Percentiles rank a stretch among this genome's conserved stretches.
Evolutionary conservation across 2,888 invertebrate genomes (phyloP).

Genomic region (Caenorhabditis sp.): DNA sequence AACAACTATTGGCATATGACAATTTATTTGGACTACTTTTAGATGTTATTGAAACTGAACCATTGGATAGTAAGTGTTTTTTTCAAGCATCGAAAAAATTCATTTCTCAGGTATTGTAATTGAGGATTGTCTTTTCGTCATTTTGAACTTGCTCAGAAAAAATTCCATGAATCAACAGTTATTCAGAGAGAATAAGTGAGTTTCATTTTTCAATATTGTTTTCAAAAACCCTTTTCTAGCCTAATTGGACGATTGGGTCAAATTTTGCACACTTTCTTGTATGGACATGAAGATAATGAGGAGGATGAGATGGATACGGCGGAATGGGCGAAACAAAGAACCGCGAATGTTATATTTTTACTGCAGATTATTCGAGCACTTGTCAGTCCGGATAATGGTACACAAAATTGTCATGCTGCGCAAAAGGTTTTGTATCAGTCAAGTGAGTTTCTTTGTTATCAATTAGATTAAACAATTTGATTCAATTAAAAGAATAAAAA

Average conservation of each 20-base stretch:
- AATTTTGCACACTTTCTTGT: slow-evolving; percentile 81
- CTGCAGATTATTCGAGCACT: slow-evolving; percentile 77
- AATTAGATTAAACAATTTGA: neutral
- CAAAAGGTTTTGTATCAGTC: slow-evolving; percentile 88
- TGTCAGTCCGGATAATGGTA: slow-evolving; percentile 91
- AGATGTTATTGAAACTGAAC: slow-evolving; percentile 89
- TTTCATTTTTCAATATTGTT: neutral
- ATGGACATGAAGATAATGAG: slow-evolving; percentile 64
- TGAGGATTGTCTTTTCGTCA: slow-evolving; percentile 91
- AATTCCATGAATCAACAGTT: slow-evolving; percentile 98
- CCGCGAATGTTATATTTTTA: slow-evolving; percentile 90
- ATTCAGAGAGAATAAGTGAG: slow-evolving; percentile 81
- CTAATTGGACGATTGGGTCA: slow-evolving; percentile 85
- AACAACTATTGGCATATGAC: slow-evolving; percentile 97
- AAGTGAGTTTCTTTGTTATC: slow-evolving; percentile 74
- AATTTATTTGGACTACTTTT: slow-evolving; percentile 95
- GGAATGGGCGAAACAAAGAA: slow-evolving; percentile 76
- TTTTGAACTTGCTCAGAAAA: slow-evolving; percentile 90
- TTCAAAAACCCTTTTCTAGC: slow-evolving; percentile 75
- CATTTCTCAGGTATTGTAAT: slow-evolving; percentile 85
- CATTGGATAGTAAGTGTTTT: slow-evolving; percentile 79
- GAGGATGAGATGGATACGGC: slow-evolving; percentile 31
- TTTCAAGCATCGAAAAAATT: slow-evolving; percentile 3
- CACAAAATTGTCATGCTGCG: slow-evolving; percentile 81
- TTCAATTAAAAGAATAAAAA: too few relatives aligned